A percentile compares a stretch with the other conserved stretches of the same genome.
Evolutionary conservation across 2,113 vertebrate species (phyloP).

Genomic region (Phodopus roborovskii): DNA sequence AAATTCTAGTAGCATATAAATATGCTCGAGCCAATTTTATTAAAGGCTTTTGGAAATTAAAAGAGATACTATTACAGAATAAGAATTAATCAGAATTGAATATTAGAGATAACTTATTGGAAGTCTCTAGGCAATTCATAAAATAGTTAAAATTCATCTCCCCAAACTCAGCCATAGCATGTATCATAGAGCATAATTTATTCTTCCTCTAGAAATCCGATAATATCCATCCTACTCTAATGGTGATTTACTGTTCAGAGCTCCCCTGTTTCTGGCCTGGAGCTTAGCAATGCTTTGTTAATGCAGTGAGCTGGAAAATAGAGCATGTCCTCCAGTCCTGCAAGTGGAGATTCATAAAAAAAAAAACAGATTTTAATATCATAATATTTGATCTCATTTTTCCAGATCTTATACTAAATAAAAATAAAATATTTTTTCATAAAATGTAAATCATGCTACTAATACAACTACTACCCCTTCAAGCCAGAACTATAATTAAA

Average conservation of each 20-base stretch:
- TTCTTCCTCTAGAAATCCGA: constrained; percentile 26
- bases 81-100: constrained; percentile 11
- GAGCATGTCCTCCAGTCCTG: neutral
- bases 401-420: neutral
- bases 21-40: neutral
- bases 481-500: neutral
- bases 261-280: neutral
- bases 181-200: constrained; percentile 4
- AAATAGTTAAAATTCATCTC: constrained; percentile 40
- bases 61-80: neutral
- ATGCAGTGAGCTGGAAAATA: neutral
- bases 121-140: neutral
- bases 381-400: neutral
- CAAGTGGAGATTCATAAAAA: neutral
- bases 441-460: neutral
- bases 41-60: neutral
- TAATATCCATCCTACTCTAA: neutral
- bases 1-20: neutral
- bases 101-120: neutral
- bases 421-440: neutral
- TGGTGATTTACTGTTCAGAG: neutral
- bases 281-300: neutral
- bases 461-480: fast-evolving
- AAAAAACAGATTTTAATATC: neutral
- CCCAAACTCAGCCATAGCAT: neutral